phyloP scores from a whole-genome alignment of 2,888 invertebrate species.

The Julus scandinavius region DNA sequence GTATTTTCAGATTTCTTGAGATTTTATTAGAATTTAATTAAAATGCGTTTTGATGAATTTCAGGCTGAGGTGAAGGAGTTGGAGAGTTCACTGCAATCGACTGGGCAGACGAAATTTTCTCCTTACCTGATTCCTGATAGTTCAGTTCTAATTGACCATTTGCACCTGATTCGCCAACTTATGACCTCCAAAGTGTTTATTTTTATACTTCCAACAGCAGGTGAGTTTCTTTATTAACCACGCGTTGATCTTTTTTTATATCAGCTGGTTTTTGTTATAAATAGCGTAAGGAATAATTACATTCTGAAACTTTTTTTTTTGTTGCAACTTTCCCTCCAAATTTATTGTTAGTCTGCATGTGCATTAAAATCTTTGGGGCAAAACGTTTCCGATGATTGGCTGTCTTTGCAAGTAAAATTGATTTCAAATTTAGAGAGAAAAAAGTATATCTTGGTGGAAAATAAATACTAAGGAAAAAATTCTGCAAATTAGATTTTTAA shows the following conservation, averaged over 20 bases:
- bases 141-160: slow-evolving; percentile 80
- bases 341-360: neutral
- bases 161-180: slow-evolving; percentile 82
- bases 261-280: neutral
- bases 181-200: slow-evolving; percentile 86
- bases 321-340: neutral
- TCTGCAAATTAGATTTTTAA: too few species aligned
- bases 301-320: neutral
- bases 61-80: slow-evolving; percentile 84
- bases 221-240: slow-evolving; percentile 69
- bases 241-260: neutral
- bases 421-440: neutral
- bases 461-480: too few species aligned
- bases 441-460: neutral
- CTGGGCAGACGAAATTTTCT: slow-evolving; percentile 70
- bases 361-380: neutral
- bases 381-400: neutral
- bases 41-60: slow-evolving; percentile 50
- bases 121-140: slow-evolving; percentile 91
- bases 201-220: slow-evolving; percentile 86
- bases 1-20: too few species aligned
- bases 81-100: slow-evolving; percentile 71
- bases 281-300: neutral
- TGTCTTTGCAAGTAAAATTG: neutral
- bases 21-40: too few species aligned